Evolutionary conservation across 2,888 invertebrate genomes (phyloP), one percentile per base, ranked within the genome.

Genomic region (Poecilus cupreus): DNA sequence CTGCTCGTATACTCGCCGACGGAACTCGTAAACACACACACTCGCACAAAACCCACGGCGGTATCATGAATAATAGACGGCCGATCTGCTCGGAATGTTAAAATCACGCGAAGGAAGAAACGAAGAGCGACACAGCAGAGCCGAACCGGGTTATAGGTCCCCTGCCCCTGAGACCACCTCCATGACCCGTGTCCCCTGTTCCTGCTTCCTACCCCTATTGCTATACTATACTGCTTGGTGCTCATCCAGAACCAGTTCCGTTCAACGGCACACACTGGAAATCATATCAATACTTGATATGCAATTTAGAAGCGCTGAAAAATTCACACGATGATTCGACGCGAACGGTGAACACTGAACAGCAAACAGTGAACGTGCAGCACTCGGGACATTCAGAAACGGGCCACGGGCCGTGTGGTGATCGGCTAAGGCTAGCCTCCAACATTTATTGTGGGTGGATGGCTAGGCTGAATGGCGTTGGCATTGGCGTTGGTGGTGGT

Each of bases 231-330:
- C 13, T 76, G 79, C 82, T 83, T 83, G 82, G 80, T 77, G 82
- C 54, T 82, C 81, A 81, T 81, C 82, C 81, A 81, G 82, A 74
- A 80, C 74, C 68, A 54, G 83, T 80, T 81, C 83, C 83, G 83
- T 84, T 85, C 84, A 85, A 51, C 18, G 51, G 51, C 51, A 68
- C 84, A 85, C 85, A 83, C 83, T 84, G 83, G 85, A 86, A 87
- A 87, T 87, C 86, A 86, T 86, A 87, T 87, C 86, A 87, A 87
- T 87, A 87, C 84, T 87, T 87, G 85, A 87, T 87, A 86, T 87
- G 87, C 87, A 87, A 87, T 87, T 87, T 87, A 86, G 86, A 84
- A 86, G 83, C 84, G 83, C 83, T 87, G 84, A 87, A 87, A 87
- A 87, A 87, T 87, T 86, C 85, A 87, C 86, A 82, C 83, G 83